These are phyloP conservation scores for Nerophis ophidion DNA, from an alignment of 2,113 vertebrate species.

Conservation along the genomic window DNA sequence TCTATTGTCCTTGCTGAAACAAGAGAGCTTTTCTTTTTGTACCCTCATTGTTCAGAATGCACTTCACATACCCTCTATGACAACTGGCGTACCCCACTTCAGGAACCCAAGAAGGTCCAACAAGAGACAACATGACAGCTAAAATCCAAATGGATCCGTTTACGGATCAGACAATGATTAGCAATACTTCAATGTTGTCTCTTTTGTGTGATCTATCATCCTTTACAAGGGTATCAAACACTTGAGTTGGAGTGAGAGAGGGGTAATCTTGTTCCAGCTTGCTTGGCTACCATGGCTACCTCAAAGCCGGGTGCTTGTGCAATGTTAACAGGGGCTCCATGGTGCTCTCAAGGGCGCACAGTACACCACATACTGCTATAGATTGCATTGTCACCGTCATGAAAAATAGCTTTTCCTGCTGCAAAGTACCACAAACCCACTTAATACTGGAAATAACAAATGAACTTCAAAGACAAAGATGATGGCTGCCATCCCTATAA, in stretches of 20 bases:
- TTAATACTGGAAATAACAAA: conserved; percentile 14
- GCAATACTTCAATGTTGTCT: conserved; percentile 30
- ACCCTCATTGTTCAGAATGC: conserved; percentile 6
- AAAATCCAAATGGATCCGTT: conserved; percentile 1
- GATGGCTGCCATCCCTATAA: conserved; percentile 8
- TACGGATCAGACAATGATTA: conserved; percentile 17
- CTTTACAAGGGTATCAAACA: conserved; percentile 34
- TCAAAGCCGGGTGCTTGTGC: conserved; percentile 34
- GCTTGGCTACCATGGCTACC: conserved; percentile 57
- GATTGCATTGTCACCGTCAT: conserved; percentile 46
- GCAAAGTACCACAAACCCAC: conserved; percentile 19
- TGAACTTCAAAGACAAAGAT: conserved; percentile 9
- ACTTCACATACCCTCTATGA: neutral
- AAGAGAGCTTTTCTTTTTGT: conserved; percentile 16
- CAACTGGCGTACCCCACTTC: too few species aligned
- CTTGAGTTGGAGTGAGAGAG: conserved; percentile 18
- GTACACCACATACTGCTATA: conserved; percentile 48
- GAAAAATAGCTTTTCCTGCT: conserved; percentile 42
- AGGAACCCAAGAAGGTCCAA: too few species aligned
- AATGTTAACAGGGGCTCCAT: conserved; percentile 50
- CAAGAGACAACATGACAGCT: neutral
- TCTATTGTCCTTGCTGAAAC: conserved; percentile 40
- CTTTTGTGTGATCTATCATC: conserved; percentile 36
- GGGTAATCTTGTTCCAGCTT: conserved; percentile 36
- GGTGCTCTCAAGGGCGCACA: conserved; percentile 42